Base-by-base conservation (phyloP, 2,113 vertebrate species). In the Camelus dromedarius region DNA sequence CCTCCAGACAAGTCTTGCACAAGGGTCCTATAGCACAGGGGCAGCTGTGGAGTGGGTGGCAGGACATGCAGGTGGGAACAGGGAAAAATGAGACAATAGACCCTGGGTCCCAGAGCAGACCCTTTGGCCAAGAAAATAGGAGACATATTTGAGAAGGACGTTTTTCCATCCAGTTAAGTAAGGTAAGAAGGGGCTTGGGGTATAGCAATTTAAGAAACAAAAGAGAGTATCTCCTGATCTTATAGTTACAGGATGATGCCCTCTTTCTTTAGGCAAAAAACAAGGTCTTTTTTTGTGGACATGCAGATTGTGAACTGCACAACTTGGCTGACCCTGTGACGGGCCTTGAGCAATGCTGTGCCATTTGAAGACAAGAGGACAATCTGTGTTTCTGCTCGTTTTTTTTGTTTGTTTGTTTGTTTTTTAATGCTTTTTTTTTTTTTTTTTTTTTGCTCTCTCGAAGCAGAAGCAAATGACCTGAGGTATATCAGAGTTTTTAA, bases 261-360 rank as follows among this genome's bases (percentile, higher is more conserved):
- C 12, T 60, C 77, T 64, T 72, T 54, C 42, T 26, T 62, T 52
- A 64, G 60, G 52, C 10, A 66, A 77, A 2, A 72, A 50, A 35
- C 38, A 60, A n/a, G 4, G 5, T 13, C 66, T 92, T 35, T n/a
- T 12, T 38, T 9, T 22, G 42, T 56, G 67, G 20, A 7, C 48
- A 9, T 26, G 16, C 16, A 18, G 12, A 11, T 2, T 35, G 26
- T 66, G 35, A 72, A 38, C 24, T 28, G 8, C 14, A 28, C n/a
- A 15, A 22, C 16, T 35, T 30, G 6, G 60, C 54, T 56, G 32
- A 3, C 8, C 6, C 42, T 12, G 1, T 0, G 1, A 2, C 12
- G 15, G 26, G 18, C 35, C 22, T 28, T 52, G 58, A 54, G 64
- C 18, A 22, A 62, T 32, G 52, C n/a, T 26, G 6, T 3, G 1